phyloP scores from a whole-genome alignment of 2,888 invertebrate species.

The Diplolepis rosae region DNA sequence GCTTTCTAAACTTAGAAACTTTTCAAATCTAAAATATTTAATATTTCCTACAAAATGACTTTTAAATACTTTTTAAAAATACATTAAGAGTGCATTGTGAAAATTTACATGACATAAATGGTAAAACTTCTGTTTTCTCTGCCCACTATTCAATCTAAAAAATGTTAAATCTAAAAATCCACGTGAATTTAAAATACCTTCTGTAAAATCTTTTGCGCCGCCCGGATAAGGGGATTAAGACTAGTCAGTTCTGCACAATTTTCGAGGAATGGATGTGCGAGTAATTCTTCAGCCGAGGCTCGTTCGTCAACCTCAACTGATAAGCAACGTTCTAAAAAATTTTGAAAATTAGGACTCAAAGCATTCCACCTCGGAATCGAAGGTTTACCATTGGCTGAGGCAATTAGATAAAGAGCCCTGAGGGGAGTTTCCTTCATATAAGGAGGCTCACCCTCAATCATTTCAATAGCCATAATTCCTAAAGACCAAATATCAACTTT shows the following conservation, averaged over 20 bases:
- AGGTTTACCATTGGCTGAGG: conserved; percentile 92
- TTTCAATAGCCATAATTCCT: conserved; percentile 98
- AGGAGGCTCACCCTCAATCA: conserved; percentile 98
- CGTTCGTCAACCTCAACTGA: conserved; percentile 88
- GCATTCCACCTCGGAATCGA: conserved; percentile 89
- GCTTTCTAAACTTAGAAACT: background rate
- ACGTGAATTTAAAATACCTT: conserved; percentile 70
- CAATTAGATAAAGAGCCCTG: conserved; percentile 94
- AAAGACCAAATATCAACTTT: conserved; percentile 96
- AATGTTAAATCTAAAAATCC: background rate
- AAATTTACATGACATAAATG: too few relatives aligned
- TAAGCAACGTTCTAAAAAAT: conserved; percentile 91
- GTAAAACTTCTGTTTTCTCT: background rate
- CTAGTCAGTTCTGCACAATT: conserved; percentile 88
- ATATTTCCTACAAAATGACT: too few relatives aligned
- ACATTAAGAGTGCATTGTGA: too few relatives aligned
- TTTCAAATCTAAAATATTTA: background rate
- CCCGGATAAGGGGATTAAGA: conserved; percentile 91
- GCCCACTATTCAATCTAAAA: background rate
- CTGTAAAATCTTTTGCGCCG: conserved; percentile 89
- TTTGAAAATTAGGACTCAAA: conserved; percentile 84
- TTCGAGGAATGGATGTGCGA: conserved; percentile 86
- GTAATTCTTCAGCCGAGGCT: conserved; percentile 84
- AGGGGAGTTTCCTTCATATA: conserved; percentile 96
- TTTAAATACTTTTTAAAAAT: too few relatives aligned